Percentiles rank a stretch among this genome's conserved stretches.
Conservation (phyloP, 1,140 invertebrate species). For the Drosophila yakuba region DNA sequence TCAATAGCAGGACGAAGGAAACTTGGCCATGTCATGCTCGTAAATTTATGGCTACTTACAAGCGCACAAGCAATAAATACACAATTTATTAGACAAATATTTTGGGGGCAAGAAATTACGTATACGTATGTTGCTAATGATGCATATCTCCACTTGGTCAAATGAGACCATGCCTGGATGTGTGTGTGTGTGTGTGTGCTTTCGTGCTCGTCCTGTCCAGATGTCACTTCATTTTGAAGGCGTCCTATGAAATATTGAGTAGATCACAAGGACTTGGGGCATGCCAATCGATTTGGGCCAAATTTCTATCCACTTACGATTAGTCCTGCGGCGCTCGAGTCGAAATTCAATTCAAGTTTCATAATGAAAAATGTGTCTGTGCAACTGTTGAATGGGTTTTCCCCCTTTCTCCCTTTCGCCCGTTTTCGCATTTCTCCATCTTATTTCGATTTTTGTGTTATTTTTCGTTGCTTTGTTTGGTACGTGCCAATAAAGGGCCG, state of each 20-base stretch:
- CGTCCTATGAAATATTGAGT: conserved; percentile 27
- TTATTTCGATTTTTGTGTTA: conserved; percentile 5
- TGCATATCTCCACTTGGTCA: conserved; percentile 14
- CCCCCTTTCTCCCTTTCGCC: neutral
- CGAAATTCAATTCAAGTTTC: conserved; percentile 1
- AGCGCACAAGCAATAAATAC: conserved; percentile 60
- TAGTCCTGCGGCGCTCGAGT: neutral
- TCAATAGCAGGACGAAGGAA: conserved; percentile 33
- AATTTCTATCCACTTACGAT: neutral
- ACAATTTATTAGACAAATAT: conserved; percentile 61
- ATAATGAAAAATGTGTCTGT: conserved; percentile 11
- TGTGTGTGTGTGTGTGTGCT: conserved; percentile 1
- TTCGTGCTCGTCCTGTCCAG: conserved; percentile 14
- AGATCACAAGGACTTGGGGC: conserved; percentile 3
- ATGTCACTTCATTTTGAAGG: conserved; percentile 34
- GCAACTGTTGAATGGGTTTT: conserved; percentile 32
- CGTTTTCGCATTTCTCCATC: conserved; percentile 12
- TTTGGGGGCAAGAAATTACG: conserved; percentile 27
- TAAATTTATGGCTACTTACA: conserved; percentile 60
- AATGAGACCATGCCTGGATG: neutral
- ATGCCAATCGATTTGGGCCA: conserved; percentile 28
- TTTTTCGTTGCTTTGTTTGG: conserved; percentile 35
- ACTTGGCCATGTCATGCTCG: conserved; percentile 53
- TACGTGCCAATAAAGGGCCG: conserved; percentile 62
- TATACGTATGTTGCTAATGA: conserved; percentile 30